Evolutionary conservation across 2,888 invertebrate genomes (phyloP), one percentile per base, ranked within the genome.

Genomic region (Nipponacmea schrenckii): DNA sequence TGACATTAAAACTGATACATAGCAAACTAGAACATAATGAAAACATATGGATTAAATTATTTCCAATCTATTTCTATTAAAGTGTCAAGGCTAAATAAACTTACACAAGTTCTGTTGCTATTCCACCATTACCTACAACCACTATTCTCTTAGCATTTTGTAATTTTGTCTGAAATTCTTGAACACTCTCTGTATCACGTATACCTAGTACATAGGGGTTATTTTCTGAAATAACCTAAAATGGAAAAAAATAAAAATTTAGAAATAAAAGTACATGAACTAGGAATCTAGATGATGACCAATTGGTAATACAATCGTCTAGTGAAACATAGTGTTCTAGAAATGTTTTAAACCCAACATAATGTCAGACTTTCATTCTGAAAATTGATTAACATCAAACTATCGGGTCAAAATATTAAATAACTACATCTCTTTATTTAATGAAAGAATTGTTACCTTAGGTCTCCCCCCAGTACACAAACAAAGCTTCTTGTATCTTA

Each of bases 51-150:
- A 31, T 3, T 5, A 31, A 5, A 31, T 3, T 5, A 31, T 2
- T 31, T 31, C 5, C 31, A 31, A 39, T 8, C 39, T 39, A 39
- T 7, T 8, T 39, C 39, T 39, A 10, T 10, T 39, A 2, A 1
- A 5, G 10, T 7, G 39, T 1, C 7, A 8, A 10, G 10, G 10
- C n/a, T n/a, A n/a, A 17, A 14, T 56, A 56, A 24, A 81, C 87
- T 83, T 85, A 93, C 70, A 96, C 94, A 80, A 99, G 91, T 91
- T 99, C 99, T 62, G 97, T 97, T 62, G 99, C 99, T 85, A 99
- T 99, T 17, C 99, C 99, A 46, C 99, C 99, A 91, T 99, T 99
- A 12, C 99, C 99, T 67, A 98, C 92, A 64, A 99, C 91, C 0
- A 95, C 89, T 83, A 99, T 92, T 88, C 92, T 92, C 64, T 92